Evolutionary conservation across 1,140 invertebrate genomes (phyloP).

Genomic region (Pollicipes pollicipes): DNA sequence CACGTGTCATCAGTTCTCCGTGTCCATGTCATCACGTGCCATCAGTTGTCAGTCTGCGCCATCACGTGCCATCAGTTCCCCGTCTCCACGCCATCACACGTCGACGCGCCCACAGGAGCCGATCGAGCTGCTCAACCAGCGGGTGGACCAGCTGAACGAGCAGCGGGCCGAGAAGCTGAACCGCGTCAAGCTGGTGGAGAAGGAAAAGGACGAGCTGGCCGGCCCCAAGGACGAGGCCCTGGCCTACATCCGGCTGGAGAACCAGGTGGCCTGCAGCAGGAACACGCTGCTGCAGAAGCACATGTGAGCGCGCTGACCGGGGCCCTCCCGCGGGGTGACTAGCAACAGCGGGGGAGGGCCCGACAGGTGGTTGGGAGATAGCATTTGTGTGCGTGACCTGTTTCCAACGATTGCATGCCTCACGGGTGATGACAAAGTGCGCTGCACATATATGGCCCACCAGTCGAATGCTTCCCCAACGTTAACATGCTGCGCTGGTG

Average conservation of each 20-base stretch:
- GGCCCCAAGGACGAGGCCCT: slow-evolving; percentile 73
- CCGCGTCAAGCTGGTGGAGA: slow-evolving; percentile 70
- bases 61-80: no score
- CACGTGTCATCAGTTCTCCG: no score
- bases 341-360: slow-evolving; percentile 15
- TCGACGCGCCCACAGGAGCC: slow-evolving; percentile 38
- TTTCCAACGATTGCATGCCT: no score
- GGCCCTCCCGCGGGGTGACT: slow-evolving; percentile 14
- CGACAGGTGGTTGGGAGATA: slow-evolving; percentile 15
- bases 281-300: slow-evolving; percentile 51
- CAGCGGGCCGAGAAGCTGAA: slow-evolving; percentile 70
- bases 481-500: no score
- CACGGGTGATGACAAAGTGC: no score
- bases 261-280: slow-evolving; percentile 44
- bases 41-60: no score
- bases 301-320: slow-evolving; percentile 42
- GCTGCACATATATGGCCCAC: no score
- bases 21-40: no score
- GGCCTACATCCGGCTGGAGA: slow-evolving; percentile 59
- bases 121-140: slow-evolving; percentile 52
- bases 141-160: slow-evolving; percentile 60
- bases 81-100: no score
- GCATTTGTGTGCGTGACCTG: no score
- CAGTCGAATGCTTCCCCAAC: no score
- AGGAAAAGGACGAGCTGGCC: slow-evolving; percentile 69